Base-by-base conservation (phyloP, 2,113 vertebrate genomes). In the Seriola rivoliana region DNA sequence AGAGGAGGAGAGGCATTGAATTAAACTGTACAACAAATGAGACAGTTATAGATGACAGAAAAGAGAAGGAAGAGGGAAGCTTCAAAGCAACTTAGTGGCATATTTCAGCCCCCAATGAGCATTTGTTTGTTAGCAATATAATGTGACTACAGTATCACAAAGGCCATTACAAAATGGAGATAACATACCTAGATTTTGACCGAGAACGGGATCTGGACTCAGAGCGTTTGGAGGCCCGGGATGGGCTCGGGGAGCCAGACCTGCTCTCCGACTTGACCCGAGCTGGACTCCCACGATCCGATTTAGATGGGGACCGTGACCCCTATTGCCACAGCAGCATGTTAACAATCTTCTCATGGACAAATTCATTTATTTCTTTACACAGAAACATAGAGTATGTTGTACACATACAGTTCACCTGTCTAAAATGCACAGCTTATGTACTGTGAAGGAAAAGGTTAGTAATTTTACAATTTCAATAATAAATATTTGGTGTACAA, bases 281-380 rank as follows among this genome's bases (percentile, higher is more conserved):
- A 94, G 95, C 95, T 93, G 96, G 96, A 95, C 97, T 98, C 91
- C 96, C 97, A 89, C 93, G 95, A 92, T 96, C 97, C 90, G 96
- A 97, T 96, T 98, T 98, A 94, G 96, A 96, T 89, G 96, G 96
- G 91, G 97, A 97, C 89, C 96, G 96, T 89, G 97, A 98, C 87
- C 95, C 97, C 98, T 98, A 96, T 82, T 79, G 58, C 95, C 93
- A 96, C 93, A 97, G 93, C 88, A 96, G 92, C 92, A 81, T 55
- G 85, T 94, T 91, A 94, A 72, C 83, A 76, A 65, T 81, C 54
- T 55, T 75, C 14, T 71, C 76, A 71, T 66, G 50, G 58, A 71
- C 64, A 87, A 65, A 48, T 9, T 19, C 3, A 60, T 78, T 77
- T 75, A 75, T 89, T 82, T 57, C 32, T 78, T 78, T 23, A 34